Percentiles rank a stretch among this genome's conserved stretches.
These are phyloP conservation scores for Caenorhabditis becei DNA, from an alignment of 2,888 invertebrate genomes.

Conservation along the genomic window DNA sequence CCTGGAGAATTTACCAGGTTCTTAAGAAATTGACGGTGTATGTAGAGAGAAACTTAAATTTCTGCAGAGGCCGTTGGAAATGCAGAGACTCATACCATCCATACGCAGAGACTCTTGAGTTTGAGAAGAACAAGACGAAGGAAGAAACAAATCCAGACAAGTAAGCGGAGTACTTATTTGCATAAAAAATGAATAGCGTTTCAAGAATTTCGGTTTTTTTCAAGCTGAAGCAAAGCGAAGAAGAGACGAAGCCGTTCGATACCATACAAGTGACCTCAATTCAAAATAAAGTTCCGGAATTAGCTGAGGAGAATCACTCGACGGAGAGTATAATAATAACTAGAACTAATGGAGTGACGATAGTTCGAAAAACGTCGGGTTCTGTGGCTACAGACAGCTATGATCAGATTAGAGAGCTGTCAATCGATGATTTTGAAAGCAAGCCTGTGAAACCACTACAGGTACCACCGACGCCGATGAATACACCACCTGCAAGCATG, in stretches of 20 bases:
- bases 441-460: constrained; percentile 17
- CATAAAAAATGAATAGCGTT: neutral
- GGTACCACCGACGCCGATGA: constrained; percentile 63
- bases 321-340: constrained; percentile 50
- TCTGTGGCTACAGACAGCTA: constrained; percentile 18
- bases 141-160: constrained; percentile 57
- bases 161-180: constrained; percentile 8
- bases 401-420: constrained; percentile 38
- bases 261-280: constrained; percentile 61
- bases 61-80: constrained; percentile 60
- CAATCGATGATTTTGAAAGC: constrained; percentile 53
- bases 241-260: constrained; percentile 4
- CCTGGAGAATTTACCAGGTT: constrained; percentile 61
- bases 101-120: constrained; percentile 57
- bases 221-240: constrained; percentile 22
- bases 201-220: constrained; percentile 54
- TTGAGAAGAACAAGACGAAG: constrained; percentile 52
- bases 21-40: neutral
- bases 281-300: constrained; percentile 23
- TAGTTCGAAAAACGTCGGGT: constrained; percentile 52
- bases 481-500: constrained; percentile 58
- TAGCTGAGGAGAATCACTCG: constrained; percentile 12
- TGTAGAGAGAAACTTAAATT: too few species aligned
- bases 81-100: constrained; percentile 56
- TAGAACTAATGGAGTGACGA: constrained; percentile 58